phyloP scores from a whole-genome alignment of 1,140 invertebrate species.

The Drosophila persimilis region DNA sequence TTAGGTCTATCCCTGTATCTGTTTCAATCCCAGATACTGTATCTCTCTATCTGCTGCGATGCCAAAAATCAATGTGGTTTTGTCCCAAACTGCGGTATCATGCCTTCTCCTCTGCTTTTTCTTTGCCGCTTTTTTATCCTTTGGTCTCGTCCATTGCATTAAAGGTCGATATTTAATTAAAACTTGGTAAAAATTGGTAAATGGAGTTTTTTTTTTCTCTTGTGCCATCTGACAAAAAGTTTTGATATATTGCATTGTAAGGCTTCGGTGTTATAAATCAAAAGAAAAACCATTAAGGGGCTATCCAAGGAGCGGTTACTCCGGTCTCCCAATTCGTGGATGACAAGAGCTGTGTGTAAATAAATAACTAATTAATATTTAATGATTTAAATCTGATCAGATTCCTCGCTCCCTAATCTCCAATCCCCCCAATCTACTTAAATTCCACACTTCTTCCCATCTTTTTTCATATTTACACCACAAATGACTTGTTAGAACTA shows the following conservation, averaged over 20 bases:
- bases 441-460: too few species aligned
- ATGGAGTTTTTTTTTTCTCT: conserved; percentile 18
- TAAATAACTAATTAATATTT: conserved; percentile 21
- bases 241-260: conserved; percentile 35
- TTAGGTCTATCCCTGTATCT: too few species aligned
- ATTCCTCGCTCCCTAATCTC: too few species aligned
- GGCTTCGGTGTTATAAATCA: conserved; percentile 32
- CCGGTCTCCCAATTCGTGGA: not conserved
- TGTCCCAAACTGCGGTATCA: conserved; percentile 25
- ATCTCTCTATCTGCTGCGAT: conserved; percentile 19
- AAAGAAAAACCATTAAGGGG: conserved; percentile 9
- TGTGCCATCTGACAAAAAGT: conserved; percentile 28
- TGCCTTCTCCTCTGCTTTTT: conserved; percentile 16
- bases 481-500: not conserved
- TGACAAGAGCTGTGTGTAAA: not conserved
- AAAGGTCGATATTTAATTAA: conserved; percentile 72
- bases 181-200: conserved; percentile 67
- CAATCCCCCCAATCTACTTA: too few species aligned
- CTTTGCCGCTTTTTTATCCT: conserved; percentile 12
- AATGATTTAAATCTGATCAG: not conserved
- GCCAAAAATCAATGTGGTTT: conserved; percentile 55
- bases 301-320: conserved; percentile 7
- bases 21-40: too few species aligned
- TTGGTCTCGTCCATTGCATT: conserved; percentile 19
- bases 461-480: too few species aligned